Conservation (phyloP, 2,113 vertebrate genomes). For the Stigmatopora argus region DNA sequence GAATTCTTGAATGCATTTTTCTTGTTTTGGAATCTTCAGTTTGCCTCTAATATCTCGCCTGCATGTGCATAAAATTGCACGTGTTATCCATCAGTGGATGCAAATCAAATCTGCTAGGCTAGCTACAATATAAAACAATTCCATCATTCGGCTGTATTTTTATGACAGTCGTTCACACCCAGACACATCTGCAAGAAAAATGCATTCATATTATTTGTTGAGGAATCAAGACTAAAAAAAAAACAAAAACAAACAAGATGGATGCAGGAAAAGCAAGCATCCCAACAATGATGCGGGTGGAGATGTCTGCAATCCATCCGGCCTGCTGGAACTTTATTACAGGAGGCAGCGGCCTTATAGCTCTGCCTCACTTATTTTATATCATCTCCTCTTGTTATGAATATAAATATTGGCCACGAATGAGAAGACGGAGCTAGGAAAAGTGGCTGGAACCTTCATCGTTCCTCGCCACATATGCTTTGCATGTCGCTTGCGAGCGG, state of each 20-base stretch:
- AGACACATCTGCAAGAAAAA: conserved; percentile 2
- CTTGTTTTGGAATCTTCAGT: background rate
- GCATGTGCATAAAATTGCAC: background rate
- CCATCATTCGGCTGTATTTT: background rate
- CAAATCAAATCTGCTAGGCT: background rate
- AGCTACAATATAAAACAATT: background rate
- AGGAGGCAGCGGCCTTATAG: conserved; percentile 3
- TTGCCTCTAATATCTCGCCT: background rate
- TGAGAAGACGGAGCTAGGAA: conserved; percentile 16
- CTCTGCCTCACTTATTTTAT: conserved; percentile 20
- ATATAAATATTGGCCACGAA: conserved; percentile 56
- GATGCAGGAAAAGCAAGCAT: background rate
- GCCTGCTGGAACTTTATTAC: conserved; percentile 8
- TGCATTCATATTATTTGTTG: background rate
- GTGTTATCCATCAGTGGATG: background rate
- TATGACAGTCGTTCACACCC: background rate
- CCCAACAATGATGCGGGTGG: conserved; percentile 9
- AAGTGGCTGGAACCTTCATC: conserved; percentile 45
- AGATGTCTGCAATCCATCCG: conserved; percentile 30
- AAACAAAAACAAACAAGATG: background rate
- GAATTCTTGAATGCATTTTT: background rate
- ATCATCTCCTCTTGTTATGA: conserved; percentile 45
- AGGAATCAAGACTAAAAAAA: background rate
- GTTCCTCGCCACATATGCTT: conserved; percentile 23
- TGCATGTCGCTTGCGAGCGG: conserved; percentile 14